Base-by-base conservation (phyloP, 2,113 vertebrate species). In the Accipiter virgatus region DNA sequence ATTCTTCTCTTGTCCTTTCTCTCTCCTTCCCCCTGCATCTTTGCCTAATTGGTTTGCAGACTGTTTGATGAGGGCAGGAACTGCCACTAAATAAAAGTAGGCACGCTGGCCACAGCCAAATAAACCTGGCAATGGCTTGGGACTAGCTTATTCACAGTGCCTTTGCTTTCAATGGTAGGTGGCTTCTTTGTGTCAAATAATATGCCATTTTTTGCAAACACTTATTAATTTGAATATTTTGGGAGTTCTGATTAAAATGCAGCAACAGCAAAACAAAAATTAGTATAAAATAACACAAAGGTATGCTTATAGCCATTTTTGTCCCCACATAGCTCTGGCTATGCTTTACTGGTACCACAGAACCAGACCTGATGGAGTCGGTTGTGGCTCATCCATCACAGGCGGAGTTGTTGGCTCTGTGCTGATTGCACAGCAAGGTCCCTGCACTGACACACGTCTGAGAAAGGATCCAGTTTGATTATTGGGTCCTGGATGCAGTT, bases 361-460 rank as follows among this genome's bases (percentile, higher is more conserved):
- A n/a, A 23, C n/a, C 40, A 66, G 50, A 61, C 32, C 38, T 55
- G n/a, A 66, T n/a, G 43, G 23, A 79, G 43, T 59, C 14, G 18
- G 22, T 32, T 38, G 81, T 23, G 31, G 27, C 45, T 92, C 40
- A 66, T 66, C 45, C 27, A 66, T 61, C 70, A 25, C 23, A 40
- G 20, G 45, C 32, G n/a, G 56, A 48, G n/a, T 8, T 32, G 40
- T 10, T 81, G 58, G 19, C 58, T 77, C 45, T 43, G 45, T 48
- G 85, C 62, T 23, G 29, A 32, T 16, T 36, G 38, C 81, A 75
- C 50, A 77, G 22, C 63, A 65, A 81, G 19, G 29, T 59, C 34
- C 31, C 38, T 0, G 1, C 1, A 1, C 58, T 72, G 58, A 40
- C 12, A 29, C 5, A 34, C 11, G 19, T 25, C 29, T 62, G 42